Base-by-base conservation (phyloP, 1,140 invertebrate species). In the Chironomus tepperi region DNA sequence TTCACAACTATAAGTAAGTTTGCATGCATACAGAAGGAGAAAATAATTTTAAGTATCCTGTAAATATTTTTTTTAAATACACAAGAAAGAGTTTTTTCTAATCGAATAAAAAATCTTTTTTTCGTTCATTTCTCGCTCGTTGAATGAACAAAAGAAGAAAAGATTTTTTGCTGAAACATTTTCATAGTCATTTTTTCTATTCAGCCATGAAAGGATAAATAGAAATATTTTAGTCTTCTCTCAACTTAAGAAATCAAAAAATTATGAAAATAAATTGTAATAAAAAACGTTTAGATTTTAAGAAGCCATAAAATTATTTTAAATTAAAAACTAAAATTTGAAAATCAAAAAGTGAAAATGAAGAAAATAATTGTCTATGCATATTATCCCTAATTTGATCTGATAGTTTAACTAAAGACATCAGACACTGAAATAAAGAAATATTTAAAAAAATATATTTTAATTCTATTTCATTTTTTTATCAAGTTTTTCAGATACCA, bases 131-230 rank as follows among this genome's bases (percentile, higher is more conserved):
- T 57, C 47, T 57, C 47, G n/a, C n/a, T 15, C 12, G n/a, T 57
- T 57, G 47, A 57, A 57, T 57, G 12, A 5, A 57, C 12, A 12
- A 15, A 15, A 57, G n/a, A 1, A 57, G 15, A 57, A 57, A 57
- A 57, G 47, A 57, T 57, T 57, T 57, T 57, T 57, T 57, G 47
- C 47, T 57, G 47, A 57, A 57, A 57, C 47, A n/a, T 57, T 57
- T 57, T 57, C 47, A 12, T 57, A 57, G 47, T 57, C 47, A 57
- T 57, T 57, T 57, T 57, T 57, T 57, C 47, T 57, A 57, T 57
- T 57, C 47, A 57, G 24, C 47, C 47, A 57, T n/a, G n/a, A 57
- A 57, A 57, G 3, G n/a, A 57, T n/a, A 57, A 57, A 57, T n/a
- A 5, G 47, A 57, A 57, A 57, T 57, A 57, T 57, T 57, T 57